phyloP scores from a whole-genome alignment of 1,140 invertebrate species.

The Pemphigus obesinymphae region DNA sequence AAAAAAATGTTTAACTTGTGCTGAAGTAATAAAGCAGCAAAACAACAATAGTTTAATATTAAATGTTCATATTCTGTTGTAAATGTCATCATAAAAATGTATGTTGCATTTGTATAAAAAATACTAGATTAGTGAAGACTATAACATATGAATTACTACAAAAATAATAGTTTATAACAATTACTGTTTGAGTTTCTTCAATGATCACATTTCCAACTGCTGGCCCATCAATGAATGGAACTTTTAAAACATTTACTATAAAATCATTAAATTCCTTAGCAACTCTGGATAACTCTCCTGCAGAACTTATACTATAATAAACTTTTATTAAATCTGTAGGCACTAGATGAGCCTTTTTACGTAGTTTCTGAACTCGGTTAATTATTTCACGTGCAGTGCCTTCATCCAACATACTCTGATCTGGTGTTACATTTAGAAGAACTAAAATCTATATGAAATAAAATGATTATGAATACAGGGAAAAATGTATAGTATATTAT shows the following conservation, averaged over 20 bases:
- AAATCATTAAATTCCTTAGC: conserved; percentile 66
- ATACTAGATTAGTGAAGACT: no score
- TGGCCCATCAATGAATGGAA: conserved; percentile 54
- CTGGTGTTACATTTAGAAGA: conserved; percentile 58
- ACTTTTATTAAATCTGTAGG: conserved; percentile 86
- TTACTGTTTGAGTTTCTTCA: conserved; percentile 24
- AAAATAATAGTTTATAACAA: background rate
- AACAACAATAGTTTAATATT: no score
- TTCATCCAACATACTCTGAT: conserved; percentile 73
- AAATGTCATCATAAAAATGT: background rate
- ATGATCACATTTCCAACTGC: background rate
- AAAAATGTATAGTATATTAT: background rate
- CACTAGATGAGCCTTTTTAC: conserved; percentile 92
- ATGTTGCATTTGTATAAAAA: background rate
- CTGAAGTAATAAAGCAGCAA: no score
- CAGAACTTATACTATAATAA: conserved; percentile 67
- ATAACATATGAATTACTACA: background rate
- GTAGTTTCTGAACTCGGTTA: conserved; percentile 91
- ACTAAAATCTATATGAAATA: conserved; percentile 57
- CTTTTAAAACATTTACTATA: conserved; percentile 78
- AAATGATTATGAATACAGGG: conserved; percentile 20
- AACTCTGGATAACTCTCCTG: conserved; percentile 62
- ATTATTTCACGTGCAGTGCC: conserved; percentile 90
- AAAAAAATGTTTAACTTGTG: no score
- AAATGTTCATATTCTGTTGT: no score